Base-by-base conservation (phyloP, 2,888 invertebrate genomes). In the Drosophila acutilabella region DNA sequence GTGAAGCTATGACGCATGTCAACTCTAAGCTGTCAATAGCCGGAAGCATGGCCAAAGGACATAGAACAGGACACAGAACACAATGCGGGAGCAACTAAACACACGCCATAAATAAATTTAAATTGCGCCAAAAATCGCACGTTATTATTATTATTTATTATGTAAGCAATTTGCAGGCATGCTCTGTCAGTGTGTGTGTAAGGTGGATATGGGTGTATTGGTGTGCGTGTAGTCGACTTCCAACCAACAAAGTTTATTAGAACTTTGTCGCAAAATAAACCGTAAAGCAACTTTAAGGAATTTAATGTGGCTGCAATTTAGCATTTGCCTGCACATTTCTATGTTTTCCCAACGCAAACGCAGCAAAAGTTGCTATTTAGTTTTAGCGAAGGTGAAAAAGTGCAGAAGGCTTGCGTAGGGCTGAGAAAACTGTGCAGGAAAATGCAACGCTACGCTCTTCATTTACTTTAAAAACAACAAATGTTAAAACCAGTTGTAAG, bases 91-190 rank as follows among this genome's bases (percentile, higher is more conserved):
- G 45, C 52, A 54, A 36, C 58, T 61, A 48, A 88, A 65, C 68
- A 71, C 76, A 64, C 61, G 67, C 74, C 77, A 88, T 85, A 88
- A 88, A 88, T 83, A 88, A 78, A 83, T 88, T 86, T 82, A 86
- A 84, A 88, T 86, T 84, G 87, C 87, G 83, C 78, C 86, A 84
- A 86, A 88, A 88, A 88, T 88, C 88, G 81, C 86, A 84, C 75
- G 86, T 69, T 82, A 83, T 88, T 86, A 86, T 88, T 88, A 82
- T 86, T 86, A 84, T 84, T 88, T 88, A 88, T 86, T 88, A 88
- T 84, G 80, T 70, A 79, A 88, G 88, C 85, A 84, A 87, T 82
- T 82, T 88, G 67, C 81, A 60, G 72, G 70, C 75, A 84, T 72
- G 78, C 30, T 68, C 16, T 45, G 44, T n/a, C n/a, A 7, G 11